phyloP scores from a whole-genome alignment of 2,113 vertebrate species.

The Casuarius casuarius region DNA sequence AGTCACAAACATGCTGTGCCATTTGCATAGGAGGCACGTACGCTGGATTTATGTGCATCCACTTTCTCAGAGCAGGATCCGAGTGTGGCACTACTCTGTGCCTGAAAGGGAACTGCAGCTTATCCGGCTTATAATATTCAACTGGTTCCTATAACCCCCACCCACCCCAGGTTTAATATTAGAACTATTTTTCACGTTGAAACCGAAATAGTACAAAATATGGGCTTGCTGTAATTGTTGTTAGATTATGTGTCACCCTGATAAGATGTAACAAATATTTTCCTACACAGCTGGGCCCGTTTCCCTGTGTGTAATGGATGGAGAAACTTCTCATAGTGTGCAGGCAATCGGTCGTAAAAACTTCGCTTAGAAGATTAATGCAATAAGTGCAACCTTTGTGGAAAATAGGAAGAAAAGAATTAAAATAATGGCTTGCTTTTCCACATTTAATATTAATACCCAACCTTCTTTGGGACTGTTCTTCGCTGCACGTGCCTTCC shows the following conservation, averaged over 20 bases:
- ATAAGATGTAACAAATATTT: conserved; percentile 89
- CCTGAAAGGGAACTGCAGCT: background rate
- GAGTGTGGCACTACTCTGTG: fast-evolving
- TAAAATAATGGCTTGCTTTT: conserved; percentile 68
- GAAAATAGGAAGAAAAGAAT: conserved; percentile 68
- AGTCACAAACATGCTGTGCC: background rate
- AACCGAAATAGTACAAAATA: conserved; percentile 83
- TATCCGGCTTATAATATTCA: conserved; percentile 51
- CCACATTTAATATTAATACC: conserved; percentile 60
- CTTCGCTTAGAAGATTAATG: conserved; percentile 82
- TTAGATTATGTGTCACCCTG: conserved; percentile 86
- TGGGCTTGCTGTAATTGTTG: conserved; percentile 86
- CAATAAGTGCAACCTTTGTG: conserved; percentile 69
- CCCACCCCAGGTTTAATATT: conserved; percentile 74
- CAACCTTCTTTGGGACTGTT: background rate
- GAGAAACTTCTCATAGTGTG: conserved; percentile 81
- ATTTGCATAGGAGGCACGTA: background rate
- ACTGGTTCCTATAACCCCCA: conserved; percentile 57
- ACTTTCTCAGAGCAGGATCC: background rate
- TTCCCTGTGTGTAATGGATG: conserved; percentile 82
- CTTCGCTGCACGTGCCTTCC: background rate
- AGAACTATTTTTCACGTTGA: conserved; percentile 76
- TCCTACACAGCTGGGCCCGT: conserved; percentile 74
- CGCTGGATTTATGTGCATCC: conserved; percentile 13
- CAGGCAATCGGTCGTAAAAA: conserved; percentile 82